Evolutionary conservation across 2,797 vertebrate species (phyloP).

Genomic region (Poliocrania exsul): DNA sequence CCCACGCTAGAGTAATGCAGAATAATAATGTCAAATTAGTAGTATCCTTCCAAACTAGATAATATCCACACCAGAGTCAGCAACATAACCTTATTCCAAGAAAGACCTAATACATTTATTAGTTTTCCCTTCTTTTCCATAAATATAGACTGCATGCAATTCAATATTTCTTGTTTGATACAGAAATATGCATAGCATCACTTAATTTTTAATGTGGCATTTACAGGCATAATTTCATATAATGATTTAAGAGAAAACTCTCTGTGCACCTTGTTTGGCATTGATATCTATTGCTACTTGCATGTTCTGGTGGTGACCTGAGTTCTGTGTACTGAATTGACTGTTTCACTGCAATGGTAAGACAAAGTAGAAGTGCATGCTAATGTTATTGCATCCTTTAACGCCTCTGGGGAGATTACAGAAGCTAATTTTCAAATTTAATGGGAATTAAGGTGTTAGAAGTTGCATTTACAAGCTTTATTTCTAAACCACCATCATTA

Average conservation of each 20-base stretch:
- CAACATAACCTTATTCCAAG: background rate
- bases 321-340: background rate
- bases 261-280: background rate
- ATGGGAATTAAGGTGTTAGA: background rate
- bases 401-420: background rate
- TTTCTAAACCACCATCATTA: background rate
- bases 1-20: background rate
- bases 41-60: background rate
- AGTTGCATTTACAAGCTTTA: background rate
- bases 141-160: background rate
- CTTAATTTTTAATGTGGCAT: background rate
- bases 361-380: rapidly evolving
- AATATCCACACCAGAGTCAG: background rate
- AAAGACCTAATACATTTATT: background rate
- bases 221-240: background rate
- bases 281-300: background rate
- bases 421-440: background rate
- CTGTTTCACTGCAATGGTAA: background rate
- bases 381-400: background rate
- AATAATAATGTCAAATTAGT: background rate
- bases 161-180: background rate
- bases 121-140: background rate
- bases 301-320: background rate
- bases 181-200: background rate
- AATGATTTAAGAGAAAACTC: background rate